Evolutionary conservation across 2,113 vertebrate genomes (phyloP), one percentile per base, ranked within the genome.

Genomic region (Agapornis roseicollis): DNA sequence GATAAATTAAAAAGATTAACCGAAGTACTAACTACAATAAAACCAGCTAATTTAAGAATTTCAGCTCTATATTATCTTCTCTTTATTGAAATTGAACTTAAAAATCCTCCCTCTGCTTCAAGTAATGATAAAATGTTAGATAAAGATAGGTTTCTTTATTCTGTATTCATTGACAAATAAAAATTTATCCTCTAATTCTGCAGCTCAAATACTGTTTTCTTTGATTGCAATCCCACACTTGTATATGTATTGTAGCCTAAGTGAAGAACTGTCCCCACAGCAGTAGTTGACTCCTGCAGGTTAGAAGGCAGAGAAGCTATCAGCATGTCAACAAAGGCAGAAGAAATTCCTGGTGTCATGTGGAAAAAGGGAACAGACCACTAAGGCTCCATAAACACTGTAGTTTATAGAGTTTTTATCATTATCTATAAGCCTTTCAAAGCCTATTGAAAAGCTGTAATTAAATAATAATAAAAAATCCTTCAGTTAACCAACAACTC

Each of bases 1-100:
- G 96, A 98, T 97, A 97, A 98, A 97, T 97, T 97, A 97, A 96
- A 93, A 98, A 97, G 93, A 97, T 97, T 97, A 97, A 97, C 88
- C 91, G 79, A 79, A 96, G 71, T 94, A 95, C 82, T 95, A 98
- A 95, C 91, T 96, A 96, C 56, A 86, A 96, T 85, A 97, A 97
- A 94, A 95, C 69, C 88, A 94, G 65, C 88, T 94, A 91, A 95
- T 97, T 97, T 97, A 96, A 91, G 82, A 96, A 96, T 95, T 97
- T 83, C 53, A 90, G 65, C 65, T 94, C 69, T 91, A 25, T 94
- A 91, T 94, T 96, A 94, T 82, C 86, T 93, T 86, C 49, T 90
- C 80, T 91, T 97, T 95, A 97, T 91, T 90, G 83, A 97, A 97
- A 96, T 74, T 79, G 96, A 97, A 97, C 94, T 96, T 76, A 91